Evolutionary conservation across 2,113 vertebrate genomes (phyloP), one percentile per base, ranked within the genome.

Genomic region (Corythornis cristatus): DNA sequence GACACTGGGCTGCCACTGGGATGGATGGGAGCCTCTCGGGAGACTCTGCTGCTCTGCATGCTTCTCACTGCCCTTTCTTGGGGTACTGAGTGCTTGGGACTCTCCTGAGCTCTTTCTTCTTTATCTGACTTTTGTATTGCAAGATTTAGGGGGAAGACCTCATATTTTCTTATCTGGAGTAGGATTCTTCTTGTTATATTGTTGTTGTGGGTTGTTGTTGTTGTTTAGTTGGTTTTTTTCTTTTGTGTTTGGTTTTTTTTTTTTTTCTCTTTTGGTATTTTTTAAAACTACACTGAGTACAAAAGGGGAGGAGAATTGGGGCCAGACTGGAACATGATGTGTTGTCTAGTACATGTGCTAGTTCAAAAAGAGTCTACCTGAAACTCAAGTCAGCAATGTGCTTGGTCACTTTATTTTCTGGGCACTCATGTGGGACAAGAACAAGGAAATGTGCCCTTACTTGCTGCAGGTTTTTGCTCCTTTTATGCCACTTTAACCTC

Each of bases 111-210:
- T 42, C 56, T 85, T 68, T 53, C 20, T 42, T 73, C 18, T 31
- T 51, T 33, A 6, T 43, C 25, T 67, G 31, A 60, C 82, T 68
- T 77, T 68, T 65, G 11, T 31, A 4, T 20, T 46, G 26, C 15
- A 46, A n/a, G 14, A 10, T 58, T 75, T 67, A n/a, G 60, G 25
- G 71, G n/a, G 54, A 84, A 50, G n/a, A 18, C 6, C 15, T 28
- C 8, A 4, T 5, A 1, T 61, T 56, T 85, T 78, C 28, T 72
- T 57, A 4, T 62, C 9, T 58, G 7, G 31, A 10, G 9, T 42
- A 5, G 19, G 2, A 0, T 3, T 42, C 13, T 18, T 0, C 1
- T 8, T 23, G 58, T 43, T 62, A 15, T 4, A 50, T 28, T n/a
- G 16, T 45, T 43, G 8, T 16, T 68, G 54, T 61, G 1, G 37